A percentile compares a stretch with the other conserved stretches of the same genome.
Conservation (phyloP, 2,113 vertebrate species). For the cattle (Bos taurus) region ARS-UCD2.0 NC_037357.1:81561001-81561500, state of each 20-base stretch:
- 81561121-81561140: background rate
- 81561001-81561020: background rate
- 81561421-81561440: background rate
- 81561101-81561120: background rate
- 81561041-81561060: background rate
- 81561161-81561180: background rate
- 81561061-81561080: background rate
- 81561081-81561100: background rate
- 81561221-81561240: background rate
- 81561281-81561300: background rate
- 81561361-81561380: background rate
- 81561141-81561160: background rate
- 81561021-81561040: background rate
- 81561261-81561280: background rate
- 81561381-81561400: background rate
- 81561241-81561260: background rate
- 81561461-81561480: background rate
- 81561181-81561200: background rate
- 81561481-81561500: background rate
- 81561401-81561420: background rate
- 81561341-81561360: background rate
- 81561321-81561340: background rate
- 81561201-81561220: background rate
- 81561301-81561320: background rate
- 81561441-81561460: constrained; percentile 17